phyloP scores from a whole-genome alignment of 2,113 vertebrate species.

The Brachyhypopomus gauderio region DNA sequence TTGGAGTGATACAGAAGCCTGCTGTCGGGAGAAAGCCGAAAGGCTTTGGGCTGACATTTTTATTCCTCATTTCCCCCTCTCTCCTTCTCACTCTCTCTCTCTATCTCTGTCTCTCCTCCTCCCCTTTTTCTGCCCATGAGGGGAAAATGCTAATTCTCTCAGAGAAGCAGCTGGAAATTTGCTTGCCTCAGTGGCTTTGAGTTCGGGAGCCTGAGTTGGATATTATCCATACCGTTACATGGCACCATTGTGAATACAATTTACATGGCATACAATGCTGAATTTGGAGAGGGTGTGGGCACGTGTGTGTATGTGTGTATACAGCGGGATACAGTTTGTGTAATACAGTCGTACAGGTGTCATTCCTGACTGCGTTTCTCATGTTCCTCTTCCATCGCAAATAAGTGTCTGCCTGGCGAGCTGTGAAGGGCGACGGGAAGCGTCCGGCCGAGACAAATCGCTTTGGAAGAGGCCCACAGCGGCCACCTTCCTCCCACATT shows the following conservation, averaged over 20 bases:
- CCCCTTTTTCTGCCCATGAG: slow-evolving; percentile 42
- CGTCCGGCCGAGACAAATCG: slow-evolving; percentile 76
- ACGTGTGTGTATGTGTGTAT: slow-evolving; percentile 28
- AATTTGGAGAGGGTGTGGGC: slow-evolving; percentile 30
- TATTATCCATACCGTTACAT: slow-evolving; percentile 56
- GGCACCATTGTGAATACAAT: slow-evolving; percentile 53
- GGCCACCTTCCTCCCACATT: slow-evolving; percentile 61
- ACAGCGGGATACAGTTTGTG: slow-evolving; percentile 46
- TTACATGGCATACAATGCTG: slow-evolving; percentile 58
- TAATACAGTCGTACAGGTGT: slow-evolving; percentile 64
- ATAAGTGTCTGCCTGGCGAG: slow-evolving; percentile 69
- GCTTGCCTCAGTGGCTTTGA: slow-evolving; percentile 66
- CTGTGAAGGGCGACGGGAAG: slow-evolving; percentile 78
- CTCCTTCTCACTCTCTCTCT: slow-evolving; percentile 34
- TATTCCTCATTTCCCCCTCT: slow-evolving; percentile 37
- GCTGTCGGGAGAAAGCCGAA: slow-evolving; percentile 56
- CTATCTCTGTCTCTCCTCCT: slow-evolving; percentile 42
- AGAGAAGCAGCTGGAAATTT: slow-evolving; percentile 66
- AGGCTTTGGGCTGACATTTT: slow-evolving; percentile 60
- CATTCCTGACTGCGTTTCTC: slow-evolving; percentile 50
- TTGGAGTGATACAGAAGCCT: slow-evolving; percentile 56
- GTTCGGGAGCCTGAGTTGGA: slow-evolving; percentile 55
- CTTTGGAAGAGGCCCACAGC: slow-evolving; percentile 63
- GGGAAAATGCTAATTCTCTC: slow-evolving; percentile 71
- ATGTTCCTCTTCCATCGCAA: slow-evolving; percentile 61